Evolutionary conservation across 2,113 vertebrate species (phyloP).

Genomic region (chimpanzee (Pan troglodytes)): NHGRI_mPanTro3-v2.1_pri NC_072403.2:101796001-101796500

Average conservation of each 20-base stretch:
- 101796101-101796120: too few relatives aligned
- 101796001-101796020: too few relatives aligned
- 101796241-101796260: neutral
- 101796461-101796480: too few relatives aligned
- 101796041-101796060: too few relatives aligned
- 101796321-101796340: too few relatives aligned
- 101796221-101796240: neutral
- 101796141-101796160: neutral
- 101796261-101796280: neutral
- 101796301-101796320: neutral
- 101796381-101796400: neutral
- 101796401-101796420: neutral
- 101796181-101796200: neutral
- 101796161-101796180: neutral
- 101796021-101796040: too few relatives aligned
- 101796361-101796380: neutral
- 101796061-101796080: too few relatives aligned
- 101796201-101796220: neutral
- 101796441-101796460: too few relatives aligned
- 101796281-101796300: neutral
- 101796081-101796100: too few relatives aligned
- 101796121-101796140: neutral
- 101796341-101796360: too few relatives aligned
- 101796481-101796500: rapidly evolving
- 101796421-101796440: neutral